phyloP scores from a whole-genome alignment of 37 sponge, comb jelly and placozoan genomes.

The Lycopodina hypogea region DNA sequence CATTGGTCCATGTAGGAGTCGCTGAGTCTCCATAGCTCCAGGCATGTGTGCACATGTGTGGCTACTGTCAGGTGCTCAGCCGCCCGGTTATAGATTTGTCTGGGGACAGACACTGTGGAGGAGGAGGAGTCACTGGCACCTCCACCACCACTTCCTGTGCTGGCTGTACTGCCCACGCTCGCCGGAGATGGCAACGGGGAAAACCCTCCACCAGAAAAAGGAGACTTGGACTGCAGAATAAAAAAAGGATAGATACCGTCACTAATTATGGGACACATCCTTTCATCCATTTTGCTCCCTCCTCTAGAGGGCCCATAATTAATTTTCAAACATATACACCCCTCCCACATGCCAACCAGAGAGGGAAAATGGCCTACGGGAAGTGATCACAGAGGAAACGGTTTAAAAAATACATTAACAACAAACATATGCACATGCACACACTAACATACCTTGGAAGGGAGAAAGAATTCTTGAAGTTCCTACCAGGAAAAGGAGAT shows the following conservation, averaged over 20 bases:
- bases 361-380: no score
- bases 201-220: conserved; percentile 13
- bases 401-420: no score
- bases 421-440: no score
- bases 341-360: no score
- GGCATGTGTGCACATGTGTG: conserved; percentile 27
- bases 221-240: conserved; percentile 20
- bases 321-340: no score
- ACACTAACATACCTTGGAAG: conserved; percentile 53
- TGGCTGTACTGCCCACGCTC: conserved; percentile 65
- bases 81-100: conserved; percentile 41
- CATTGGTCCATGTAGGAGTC: conserved; percentile 37
- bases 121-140: conserved; percentile 36
- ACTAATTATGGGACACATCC: no score
- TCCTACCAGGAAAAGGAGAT: conserved; percentile 25
- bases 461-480: conserved; percentile 50
- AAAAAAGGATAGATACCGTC: no score
- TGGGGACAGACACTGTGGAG: conserved; percentile 27
- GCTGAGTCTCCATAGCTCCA: conserved; percentile 55
- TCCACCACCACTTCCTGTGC: conserved; percentile 38
- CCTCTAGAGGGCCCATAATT: no score
- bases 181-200: conserved; percentile 67
- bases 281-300: no score
- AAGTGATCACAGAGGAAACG: no score
- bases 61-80: conserved; percentile 50